phyloP scores from a whole-genome alignment of 2,113 vertebrate genomes.

The Pseudopodoces humilis region DNA sequence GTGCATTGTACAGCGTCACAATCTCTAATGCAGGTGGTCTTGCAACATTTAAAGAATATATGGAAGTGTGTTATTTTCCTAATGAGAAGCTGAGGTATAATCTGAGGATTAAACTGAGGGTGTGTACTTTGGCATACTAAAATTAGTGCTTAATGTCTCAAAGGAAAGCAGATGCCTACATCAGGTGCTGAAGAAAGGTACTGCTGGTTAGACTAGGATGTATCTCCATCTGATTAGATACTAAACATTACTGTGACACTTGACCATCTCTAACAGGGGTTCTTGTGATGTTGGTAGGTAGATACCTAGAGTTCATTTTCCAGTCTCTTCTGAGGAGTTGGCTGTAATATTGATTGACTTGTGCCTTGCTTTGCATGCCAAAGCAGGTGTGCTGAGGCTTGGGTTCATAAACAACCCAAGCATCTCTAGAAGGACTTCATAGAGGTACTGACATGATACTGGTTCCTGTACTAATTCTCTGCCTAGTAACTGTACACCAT shows the following conservation, averaged over 20 bases:
- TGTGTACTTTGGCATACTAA: neutral
- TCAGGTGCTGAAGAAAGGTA: neutral
- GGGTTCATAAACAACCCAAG: neutral
- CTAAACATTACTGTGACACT: neutral
- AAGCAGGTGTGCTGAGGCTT: neutral
- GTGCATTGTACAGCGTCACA: neutral
- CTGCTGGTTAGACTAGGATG: neutral
- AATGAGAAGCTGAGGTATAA: neutral
- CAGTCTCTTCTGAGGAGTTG: neutral
- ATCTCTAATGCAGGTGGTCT: neutral
- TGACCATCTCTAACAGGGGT: neutral
- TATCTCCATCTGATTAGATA: neutral
- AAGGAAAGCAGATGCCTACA: neutral
- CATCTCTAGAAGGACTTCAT: neutral
- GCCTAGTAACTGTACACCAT: neutral
- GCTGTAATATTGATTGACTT: neutral
- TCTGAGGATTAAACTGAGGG: neutral
- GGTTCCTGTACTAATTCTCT: neutral
- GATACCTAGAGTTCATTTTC: neutral
- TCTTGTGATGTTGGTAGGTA: neutral
- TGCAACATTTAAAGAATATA: neutral
- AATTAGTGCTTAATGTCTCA: neutral
- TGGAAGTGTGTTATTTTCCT: neutral
- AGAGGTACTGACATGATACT: neutral
- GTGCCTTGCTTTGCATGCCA: neutral